Evolutionary conservation across 2,113 vertebrate species (phyloP), one percentile per base, ranked within the genome.

Genomic region (Phalacrocorax pelagicus): DNA sequence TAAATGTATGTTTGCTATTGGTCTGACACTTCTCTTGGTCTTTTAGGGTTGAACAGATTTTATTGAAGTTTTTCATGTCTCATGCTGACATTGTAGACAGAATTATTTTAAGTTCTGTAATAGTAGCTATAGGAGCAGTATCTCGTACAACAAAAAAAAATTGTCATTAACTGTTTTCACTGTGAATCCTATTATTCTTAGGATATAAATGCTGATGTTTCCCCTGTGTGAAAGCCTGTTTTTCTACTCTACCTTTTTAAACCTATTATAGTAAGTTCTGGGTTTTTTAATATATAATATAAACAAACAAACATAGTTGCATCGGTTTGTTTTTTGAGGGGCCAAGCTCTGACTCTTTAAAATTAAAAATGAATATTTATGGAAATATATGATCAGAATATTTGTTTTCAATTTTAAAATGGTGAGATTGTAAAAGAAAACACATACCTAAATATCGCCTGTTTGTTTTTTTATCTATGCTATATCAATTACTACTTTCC

Each of bases 1-100:
- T 88, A 95, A 94, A 92, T 72, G 20, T 67, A 47, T 86, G 46
- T 84, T 94, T 94, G 70, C 91, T 89, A 21, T 91, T 72, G 69
- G 21, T 89, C 69, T 84, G 77, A 57, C 18, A 34, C 84, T 85
- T 85, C 66, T 82, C 7, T 57, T 44, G 44, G 24, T 67, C 65
- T 91, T 95, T 71, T 49, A 81, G 47, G 27, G 8, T 44, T 92
- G 66, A 87, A 29, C 15, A 69, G 44, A 66, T 79, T 84, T 87
- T 74, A 81, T 10, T 70, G 49, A 55, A 86, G 79, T 47, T 88
- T 92, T 88, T 71, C 2, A 0, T 79, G 67, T 66, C 59, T 16
- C 51, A 11, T 62, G 59, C 87, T 94, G 71, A 51, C 38, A 32
- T 58, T 49, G 23, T 52, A 82, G 58, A 42, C 34, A 92, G 67